phyloP scores from a whole-genome alignment of 2,797 vertebrate species.

The Orientallactaga sibirica region DNA sequence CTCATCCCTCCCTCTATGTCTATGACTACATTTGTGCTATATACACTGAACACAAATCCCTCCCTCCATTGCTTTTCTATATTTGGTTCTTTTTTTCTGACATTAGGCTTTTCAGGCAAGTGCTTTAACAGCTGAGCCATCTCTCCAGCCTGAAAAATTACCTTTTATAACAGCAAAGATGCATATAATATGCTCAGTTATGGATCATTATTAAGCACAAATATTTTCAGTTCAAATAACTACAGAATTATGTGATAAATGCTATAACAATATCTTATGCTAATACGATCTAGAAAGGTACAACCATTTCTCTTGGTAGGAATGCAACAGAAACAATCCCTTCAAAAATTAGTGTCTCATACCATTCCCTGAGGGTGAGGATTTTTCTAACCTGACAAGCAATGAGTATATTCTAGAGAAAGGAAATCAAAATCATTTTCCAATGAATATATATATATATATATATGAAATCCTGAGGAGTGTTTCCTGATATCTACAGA shows the following conservation, averaged over 20 bases:
- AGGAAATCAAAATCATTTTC: not conserved
- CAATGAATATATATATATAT: too few species aligned
- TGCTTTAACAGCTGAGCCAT: too few species aligned
- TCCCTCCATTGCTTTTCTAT: too few species aligned
- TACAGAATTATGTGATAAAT: not conserved
- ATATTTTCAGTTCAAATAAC: not conserved
- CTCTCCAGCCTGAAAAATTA: not conserved
- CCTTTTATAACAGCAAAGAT: not conserved
- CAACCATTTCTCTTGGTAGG: accelerated
- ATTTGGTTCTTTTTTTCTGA: not conserved
- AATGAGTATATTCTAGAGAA: not conserved
- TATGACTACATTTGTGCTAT: too few species aligned
- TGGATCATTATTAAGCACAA: not conserved
- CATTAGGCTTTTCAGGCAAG: too few species aligned
- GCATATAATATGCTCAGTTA: not conserved
- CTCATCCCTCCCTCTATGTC: not conserved
- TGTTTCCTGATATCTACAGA: too few species aligned
- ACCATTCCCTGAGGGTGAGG: not conserved
- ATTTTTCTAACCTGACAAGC: not conserved
- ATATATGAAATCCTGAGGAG: too few species aligned
- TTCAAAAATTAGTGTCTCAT: not conserved
- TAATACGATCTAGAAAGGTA: not conserved
- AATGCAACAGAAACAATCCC: not conserved
- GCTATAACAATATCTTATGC: not conserved
- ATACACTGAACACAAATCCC: not conserved